Percentiles rank a stretch among this genome's conserved stretches.
Conservation (phyloP, 2,888 invertebrate species). For the Panzeria rudis region DNA sequence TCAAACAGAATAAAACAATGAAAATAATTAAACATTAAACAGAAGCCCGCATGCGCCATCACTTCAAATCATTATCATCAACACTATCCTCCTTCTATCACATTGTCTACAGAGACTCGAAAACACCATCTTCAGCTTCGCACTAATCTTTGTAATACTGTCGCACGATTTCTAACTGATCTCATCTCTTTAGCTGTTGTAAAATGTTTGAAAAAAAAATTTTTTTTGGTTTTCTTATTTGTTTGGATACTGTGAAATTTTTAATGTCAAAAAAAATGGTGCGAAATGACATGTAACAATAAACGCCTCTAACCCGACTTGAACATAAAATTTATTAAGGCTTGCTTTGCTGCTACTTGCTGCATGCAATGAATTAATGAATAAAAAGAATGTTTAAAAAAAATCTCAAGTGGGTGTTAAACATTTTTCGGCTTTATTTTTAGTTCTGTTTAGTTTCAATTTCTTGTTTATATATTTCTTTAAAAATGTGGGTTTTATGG, state of each 20-base stretch:
- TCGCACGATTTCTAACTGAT: conserved; percentile 26
- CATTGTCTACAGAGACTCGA: conserved; percentile 4
- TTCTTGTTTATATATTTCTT: conserved; percentile 13
- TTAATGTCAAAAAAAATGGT: conserved; percentile 62
- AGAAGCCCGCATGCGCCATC: conserved; percentile 67
- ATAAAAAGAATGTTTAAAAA: conserved; percentile 13
- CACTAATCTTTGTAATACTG: conserved; percentile 8
- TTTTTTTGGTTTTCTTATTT: conserved; percentile 19
- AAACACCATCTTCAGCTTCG: conserved; percentile 11
- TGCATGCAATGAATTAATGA: conserved; percentile 18
- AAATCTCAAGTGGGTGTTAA: conserved; percentile 77
- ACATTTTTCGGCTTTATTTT: conserved; percentile 52
- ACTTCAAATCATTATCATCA: conserved; percentile 47
- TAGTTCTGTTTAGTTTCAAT: conserved; percentile 29
- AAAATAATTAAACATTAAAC: conserved; percentile 54
- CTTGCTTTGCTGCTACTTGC: conserved; percentile 35
- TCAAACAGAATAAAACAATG: conserved; percentile 35
- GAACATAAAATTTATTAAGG: conserved; percentile 26
- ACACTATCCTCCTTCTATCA: conserved; percentile 16
- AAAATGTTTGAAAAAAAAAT: not conserved
- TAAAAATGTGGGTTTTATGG: conserved; percentile 38
- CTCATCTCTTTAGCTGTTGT: conserved; percentile 27
- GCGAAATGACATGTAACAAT: conserved; percentile 70
- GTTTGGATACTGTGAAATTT: conserved; percentile 6
- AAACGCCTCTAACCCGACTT: conserved; percentile 59